Base-by-base conservation (phyloP, 2,888 invertebrate genomes). In the Schizaphis graminum region DNA sequence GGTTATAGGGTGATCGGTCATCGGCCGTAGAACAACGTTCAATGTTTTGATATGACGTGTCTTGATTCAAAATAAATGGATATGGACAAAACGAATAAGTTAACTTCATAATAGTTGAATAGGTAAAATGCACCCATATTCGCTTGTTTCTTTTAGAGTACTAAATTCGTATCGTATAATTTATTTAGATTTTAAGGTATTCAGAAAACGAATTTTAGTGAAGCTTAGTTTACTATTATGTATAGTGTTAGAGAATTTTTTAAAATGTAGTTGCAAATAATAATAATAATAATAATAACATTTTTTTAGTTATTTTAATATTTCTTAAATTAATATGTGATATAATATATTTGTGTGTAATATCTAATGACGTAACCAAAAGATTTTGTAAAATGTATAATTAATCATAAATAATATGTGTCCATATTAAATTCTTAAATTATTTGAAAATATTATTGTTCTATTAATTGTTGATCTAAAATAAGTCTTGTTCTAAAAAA, bases 1-100 rank as follows among this genome's bases (percentile, higher is more conserved):
- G 35, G 56, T 89, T 77, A 89, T 56, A 85, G 8, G 90, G 85
- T 86, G 84, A 93, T 93, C 85, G 85, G 85, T 90, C 85, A 93
- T 90, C 26, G 57, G 24, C n/a, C 21, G 10, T 44, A 11, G 57
- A 56, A 91, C 24, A 11, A n/a, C 24, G 44, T 91, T n/a, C n/a
- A 91, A 56, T 57, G 49, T 44, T 85, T 91, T 84, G 28, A 41
- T 84, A 44, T 67, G 84, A 84, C 53, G n/a, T 84, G 21, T 44
- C 53, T 61, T n/a, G 0, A n/a, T 3, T 28, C 3, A 16, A 89
- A 61, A 61, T 89, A 44, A 88, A 35, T 53, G 21, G 35, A 7
- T 16, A 67, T 35, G 35, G 16, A 35, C 35, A 77, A 77, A 35
- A 41, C 8, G 35, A 35, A 77, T 77, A 77, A 77, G 35, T 77